phyloP scores from a whole-genome alignment of 2,888 invertebrate species.

The Coecobrya sp. region DNA sequence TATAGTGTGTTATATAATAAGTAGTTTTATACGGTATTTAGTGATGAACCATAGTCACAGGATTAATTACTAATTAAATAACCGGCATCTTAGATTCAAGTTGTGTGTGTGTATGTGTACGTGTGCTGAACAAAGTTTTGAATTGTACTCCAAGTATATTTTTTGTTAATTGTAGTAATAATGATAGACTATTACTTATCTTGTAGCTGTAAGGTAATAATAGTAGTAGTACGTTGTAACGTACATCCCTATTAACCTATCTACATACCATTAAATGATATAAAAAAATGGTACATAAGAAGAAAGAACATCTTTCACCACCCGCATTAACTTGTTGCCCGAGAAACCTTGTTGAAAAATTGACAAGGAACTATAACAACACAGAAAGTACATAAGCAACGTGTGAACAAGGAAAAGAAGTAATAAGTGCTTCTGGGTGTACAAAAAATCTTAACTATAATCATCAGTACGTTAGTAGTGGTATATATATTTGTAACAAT shows the following conservation, averaged over 20 bases:
- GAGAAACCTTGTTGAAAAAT: background rate
- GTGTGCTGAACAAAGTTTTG: constrained; percentile 41
- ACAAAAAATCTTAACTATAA: no score
- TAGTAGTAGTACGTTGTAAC: background rate
- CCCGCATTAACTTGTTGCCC: background rate
- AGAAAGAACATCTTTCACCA: background rate
- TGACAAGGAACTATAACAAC: background rate
- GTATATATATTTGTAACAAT: no score
- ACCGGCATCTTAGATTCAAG: background rate
- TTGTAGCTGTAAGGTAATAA: background rate
- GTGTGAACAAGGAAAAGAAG: background rate
- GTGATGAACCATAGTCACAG: background rate
- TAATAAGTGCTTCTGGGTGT: no score
- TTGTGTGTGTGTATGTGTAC: background rate
- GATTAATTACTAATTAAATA: background rate
- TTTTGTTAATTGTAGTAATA: background rate
- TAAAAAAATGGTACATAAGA: background rate
- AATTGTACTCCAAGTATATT: constrained; percentile 41
- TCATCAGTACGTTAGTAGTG: no score
- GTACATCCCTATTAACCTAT: background rate
- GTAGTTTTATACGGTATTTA: background rate
- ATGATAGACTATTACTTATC: background rate
- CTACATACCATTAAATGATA: background rate
- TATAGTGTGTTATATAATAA: no score
- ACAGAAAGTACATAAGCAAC: background rate